These are phyloP conservation scores for Steatocranus sp. DNA, from an alignment of 2,797 vertebrate species.

Conservation along the genomic window DNA sequence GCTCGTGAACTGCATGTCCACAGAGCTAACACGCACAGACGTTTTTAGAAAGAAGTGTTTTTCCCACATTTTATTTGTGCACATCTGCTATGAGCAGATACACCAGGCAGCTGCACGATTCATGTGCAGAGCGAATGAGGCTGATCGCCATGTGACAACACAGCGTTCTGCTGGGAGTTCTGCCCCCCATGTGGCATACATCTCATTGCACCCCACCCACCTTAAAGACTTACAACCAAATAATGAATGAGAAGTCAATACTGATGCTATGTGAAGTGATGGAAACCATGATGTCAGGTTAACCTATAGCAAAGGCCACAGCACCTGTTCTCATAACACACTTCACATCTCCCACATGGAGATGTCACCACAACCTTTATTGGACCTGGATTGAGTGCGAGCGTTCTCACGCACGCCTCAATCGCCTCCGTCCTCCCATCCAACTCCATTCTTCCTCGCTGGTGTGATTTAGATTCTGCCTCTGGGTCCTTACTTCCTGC, in stretches of 20 bases:
- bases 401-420: neutral
- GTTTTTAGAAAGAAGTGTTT: neutral
- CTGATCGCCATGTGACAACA: fast-evolving
- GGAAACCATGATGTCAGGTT: neutral
- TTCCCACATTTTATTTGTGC: neutral
- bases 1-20: neutral
- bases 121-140: neutral
- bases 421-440: neutral
- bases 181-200: neutral
- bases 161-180: neutral
- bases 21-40: neutral
- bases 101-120: neutral
- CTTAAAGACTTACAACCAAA: fast-evolving
- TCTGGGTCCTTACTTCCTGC: neutral
- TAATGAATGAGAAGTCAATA: neutral
- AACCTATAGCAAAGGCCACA: slow-evolving; percentile 16
- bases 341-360: neutral
- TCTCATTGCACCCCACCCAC: neutral
- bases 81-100: neutral
- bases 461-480: neutral
- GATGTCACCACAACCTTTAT: slow-evolving; percentile 39
- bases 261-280: neutral
- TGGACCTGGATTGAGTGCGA: neutral
- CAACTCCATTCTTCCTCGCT: neutral
- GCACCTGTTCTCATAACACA: neutral